A percentile compares a stretch with the other conserved stretches of the same genome.
Evolutionary conservation across 2,113 vertebrate species (phyloP).

Genomic region (Budorcas taxicolor): DNA sequence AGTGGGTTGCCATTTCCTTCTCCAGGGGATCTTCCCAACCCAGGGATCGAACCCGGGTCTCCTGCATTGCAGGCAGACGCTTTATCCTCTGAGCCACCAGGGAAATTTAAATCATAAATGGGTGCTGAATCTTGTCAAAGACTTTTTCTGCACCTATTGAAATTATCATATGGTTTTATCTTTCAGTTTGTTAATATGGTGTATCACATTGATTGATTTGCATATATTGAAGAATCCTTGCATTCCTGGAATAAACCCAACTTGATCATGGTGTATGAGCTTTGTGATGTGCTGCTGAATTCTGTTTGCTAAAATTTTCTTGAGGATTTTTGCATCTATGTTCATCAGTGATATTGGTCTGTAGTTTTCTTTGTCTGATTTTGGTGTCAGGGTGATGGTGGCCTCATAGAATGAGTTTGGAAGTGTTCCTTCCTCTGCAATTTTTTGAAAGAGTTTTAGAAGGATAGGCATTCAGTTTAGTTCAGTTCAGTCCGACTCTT

Average conservation of each 20-base stretch:
- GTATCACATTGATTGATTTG: not conserved
- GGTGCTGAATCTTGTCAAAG: not conserved
- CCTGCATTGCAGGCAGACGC: no score
- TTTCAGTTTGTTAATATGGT: not conserved
- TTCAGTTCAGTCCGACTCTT: no score
- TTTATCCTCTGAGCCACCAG: no score
- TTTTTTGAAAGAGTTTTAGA: not conserved
- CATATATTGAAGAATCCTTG: not conserved
- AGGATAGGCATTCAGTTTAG: not conserved
- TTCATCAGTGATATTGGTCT: not conserved
- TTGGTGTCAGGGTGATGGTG: not conserved
- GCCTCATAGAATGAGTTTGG: not conserved
- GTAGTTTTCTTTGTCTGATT: not conserved
- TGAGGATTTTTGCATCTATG: not conserved
- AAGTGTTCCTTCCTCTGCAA: not conserved
- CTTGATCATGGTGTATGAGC: not conserved
- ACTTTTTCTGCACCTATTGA: not conserved
- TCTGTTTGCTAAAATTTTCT: not conserved
- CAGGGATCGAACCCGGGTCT: no score
- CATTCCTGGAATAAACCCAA: not conserved
- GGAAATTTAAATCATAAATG: not conserved
- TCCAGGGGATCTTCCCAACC: no score
- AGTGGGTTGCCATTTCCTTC: no score
- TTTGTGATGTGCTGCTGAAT: not conserved
- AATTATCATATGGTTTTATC: not conserved